Percentiles rank a stretch among this genome's conserved stretches.
phyloP scores from a whole-genome alignment of 64 coral and sea anemone species.

The Pocillopora verrucosa region DNA sequence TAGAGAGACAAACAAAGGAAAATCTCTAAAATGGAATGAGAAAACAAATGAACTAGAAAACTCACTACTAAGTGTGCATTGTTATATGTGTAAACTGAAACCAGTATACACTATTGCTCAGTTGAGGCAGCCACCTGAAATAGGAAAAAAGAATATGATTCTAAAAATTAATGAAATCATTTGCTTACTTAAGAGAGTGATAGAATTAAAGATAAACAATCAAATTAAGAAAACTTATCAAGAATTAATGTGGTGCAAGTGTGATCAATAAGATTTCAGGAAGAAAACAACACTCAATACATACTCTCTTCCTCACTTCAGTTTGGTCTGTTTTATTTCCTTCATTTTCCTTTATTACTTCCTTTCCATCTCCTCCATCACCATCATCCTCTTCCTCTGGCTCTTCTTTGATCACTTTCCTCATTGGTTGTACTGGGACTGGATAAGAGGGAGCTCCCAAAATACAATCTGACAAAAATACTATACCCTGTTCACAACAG shows the following conservation, averaged over 20 bases:
- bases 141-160: neutral
- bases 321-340: slow-evolving; percentile 20
- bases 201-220: neutral
- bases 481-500: slow-evolving; percentile 25
- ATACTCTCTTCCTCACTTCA: slow-evolving; percentile 80
- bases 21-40: too few relatives aligned
- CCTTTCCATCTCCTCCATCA: slow-evolving; percentile 35
- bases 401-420: slow-evolving; percentile 46
- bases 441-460: slow-evolving; percentile 42
- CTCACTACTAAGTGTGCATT: too few relatives aligned
- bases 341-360: slow-evolving; percentile 24
- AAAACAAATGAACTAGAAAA: too few relatives aligned
- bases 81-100: too few relatives aligned
- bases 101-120: neutral
- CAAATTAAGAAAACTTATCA: neutral
- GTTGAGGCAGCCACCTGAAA: slow-evolving; percentile 8
- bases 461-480: slow-evolving; percentile 67
- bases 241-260: neutral
- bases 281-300: neutral
- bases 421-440: slow-evolving; percentile 2
- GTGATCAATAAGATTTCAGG: too few relatives aligned
- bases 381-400: slow-evolving; percentile 34
- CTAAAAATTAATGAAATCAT: too few relatives aligned
- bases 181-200: too few relatives aligned
- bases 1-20: too few relatives aligned